phyloP scores from a whole-genome alignment of 1,140 invertebrate species.

The Alviniconcha marisindica region DNA sequence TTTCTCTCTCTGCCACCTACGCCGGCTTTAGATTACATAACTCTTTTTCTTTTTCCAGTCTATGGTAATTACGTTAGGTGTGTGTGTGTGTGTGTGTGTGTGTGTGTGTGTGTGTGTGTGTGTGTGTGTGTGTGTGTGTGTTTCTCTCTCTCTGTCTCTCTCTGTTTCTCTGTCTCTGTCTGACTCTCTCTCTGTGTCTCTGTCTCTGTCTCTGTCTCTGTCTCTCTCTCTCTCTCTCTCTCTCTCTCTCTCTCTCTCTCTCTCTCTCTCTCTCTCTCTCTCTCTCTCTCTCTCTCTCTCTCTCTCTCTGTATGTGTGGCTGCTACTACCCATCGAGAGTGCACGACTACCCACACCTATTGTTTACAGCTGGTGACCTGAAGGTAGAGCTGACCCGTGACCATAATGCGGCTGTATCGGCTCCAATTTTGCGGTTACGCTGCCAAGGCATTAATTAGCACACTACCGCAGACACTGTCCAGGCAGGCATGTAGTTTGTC shows the following conservation, averaged over 20 bases:
- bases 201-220: constrained; percentile 27
- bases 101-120: not conserved
- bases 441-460: not conserved
- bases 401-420: too few species aligned
- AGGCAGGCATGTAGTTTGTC: too few species aligned
- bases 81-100: not conserved
- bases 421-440: too few species aligned
- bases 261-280: constrained; percentile 6
- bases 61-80: too few species aligned
- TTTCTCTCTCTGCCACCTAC: not conserved
- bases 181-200: constrained; percentile 16
- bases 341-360: too few species aligned
- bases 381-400: too few species aligned
- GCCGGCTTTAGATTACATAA: too few species aligned
- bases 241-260: constrained; percentile 6
- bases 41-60: too few species aligned
- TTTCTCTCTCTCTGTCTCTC: not conserved
- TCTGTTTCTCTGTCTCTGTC: not conserved
- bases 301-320: constrained; percentile 5
- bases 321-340: not conserved
- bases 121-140: not conserved
- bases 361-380: too few species aligned
- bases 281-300: constrained; percentile 6
- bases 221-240: constrained; percentile 33
- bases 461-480: too few species aligned